Conservation (phyloP, 1,140 invertebrate species). For the Drosophila santomea region DNA sequence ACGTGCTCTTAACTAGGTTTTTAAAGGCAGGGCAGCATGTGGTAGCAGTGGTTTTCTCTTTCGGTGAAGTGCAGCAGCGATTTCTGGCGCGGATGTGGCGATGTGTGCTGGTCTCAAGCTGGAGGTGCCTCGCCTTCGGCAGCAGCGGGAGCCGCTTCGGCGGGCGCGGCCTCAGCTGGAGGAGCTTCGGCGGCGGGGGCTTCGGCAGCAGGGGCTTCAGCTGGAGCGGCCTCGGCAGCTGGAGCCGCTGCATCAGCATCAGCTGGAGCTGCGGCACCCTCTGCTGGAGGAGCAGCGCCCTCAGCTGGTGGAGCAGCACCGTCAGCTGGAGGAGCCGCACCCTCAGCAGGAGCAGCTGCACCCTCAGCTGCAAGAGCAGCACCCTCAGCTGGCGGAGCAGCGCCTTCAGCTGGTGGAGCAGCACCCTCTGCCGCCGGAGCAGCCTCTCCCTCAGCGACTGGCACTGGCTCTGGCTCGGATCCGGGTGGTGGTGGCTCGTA, state of each 20-base stretch:
- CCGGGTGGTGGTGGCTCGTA: slow-evolving; percentile 84
- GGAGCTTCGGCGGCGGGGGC: slow-evolving; percentile 24
- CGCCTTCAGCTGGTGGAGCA: slow-evolving; percentile 26
- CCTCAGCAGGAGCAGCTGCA: slow-evolving; percentile 19
- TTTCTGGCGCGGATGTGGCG: slow-evolving; percentile 9
- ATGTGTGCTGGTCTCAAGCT: slow-evolving; percentile 48
- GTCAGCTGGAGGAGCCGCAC: slow-evolving; percentile 6
- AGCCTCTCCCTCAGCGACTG: slow-evolving; percentile 74
- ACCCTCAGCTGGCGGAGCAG: slow-evolving; percentile 27
- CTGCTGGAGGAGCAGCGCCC: slow-evolving; percentile 16
- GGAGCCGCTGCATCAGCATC: slow-evolving; percentile 11
- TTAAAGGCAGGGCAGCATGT: slow-evolving; percentile 72
- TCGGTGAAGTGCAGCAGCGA: slow-evolving; percentile 24
- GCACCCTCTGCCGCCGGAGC: slow-evolving; percentile 44
- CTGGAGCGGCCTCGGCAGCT: slow-evolving; percentile 5
- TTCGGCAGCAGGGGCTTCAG: slow-evolving; percentile 3
- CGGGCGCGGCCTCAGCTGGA: slow-evolving; percentile 26
- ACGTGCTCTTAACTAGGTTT: slow-evolving; percentile 50
- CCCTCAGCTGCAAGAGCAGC: slow-evolving; percentile 18
- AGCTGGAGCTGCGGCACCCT: slow-evolving; percentile 18
- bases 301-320: slow-evolving; percentile 19
- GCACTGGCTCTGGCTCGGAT: slow-evolving; percentile 82
- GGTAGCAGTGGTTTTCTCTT: slow-evolving; percentile 51
- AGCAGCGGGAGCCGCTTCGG: slow-evolving; percentile 32
- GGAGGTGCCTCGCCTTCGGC: slow-evolving; percentile 83